Conservation (phyloP, 2,888 invertebrate genomes). For the Thecophora atra region DNA sequence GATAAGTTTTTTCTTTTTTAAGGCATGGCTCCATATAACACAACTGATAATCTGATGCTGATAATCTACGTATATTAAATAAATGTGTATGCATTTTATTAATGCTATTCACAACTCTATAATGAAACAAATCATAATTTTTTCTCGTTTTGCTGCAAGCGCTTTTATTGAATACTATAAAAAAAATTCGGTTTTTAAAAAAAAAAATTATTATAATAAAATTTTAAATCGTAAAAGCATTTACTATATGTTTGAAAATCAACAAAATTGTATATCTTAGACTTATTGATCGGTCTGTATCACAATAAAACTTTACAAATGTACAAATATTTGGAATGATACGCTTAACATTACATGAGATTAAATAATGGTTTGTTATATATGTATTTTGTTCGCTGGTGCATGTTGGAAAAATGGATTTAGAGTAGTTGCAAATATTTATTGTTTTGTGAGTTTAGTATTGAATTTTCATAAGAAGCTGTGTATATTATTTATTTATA, state of each 20-base stretch:
- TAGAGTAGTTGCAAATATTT: too few relatives aligned
- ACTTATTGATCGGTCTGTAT: slow-evolving; percentile 22
- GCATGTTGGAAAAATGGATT: too few relatives aligned
- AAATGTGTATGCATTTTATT: too few relatives aligned
- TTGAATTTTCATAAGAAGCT: slow-evolving; percentile 12
- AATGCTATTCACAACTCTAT: too few relatives aligned
- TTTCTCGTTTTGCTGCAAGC: too few relatives aligned
- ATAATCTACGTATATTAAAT: too few relatives aligned
- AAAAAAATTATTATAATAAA: slow-evolving; percentile 1
- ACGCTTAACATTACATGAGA: slow-evolving; percentile 20
- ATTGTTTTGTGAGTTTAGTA: neutral
- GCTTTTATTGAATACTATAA: neutral
- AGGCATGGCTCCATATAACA: too few relatives aligned
- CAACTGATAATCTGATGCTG: too few relatives aligned
- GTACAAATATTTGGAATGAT: slow-evolving; percentile 38
- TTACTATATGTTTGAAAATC: slow-evolving; percentile 2
- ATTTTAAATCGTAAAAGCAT: slow-evolving; percentile 2
- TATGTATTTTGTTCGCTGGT: neutral
- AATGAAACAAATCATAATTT: too few relatives aligned
- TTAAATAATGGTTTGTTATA: neutral
- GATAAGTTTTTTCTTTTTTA: too few relatives aligned
- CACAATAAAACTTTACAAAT: slow-evolving; percentile 31
- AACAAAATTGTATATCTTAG: slow-evolving; percentile 16
- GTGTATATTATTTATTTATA: slow-evolving; percentile 7
- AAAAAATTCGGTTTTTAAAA: neutral